A percentile compares a stretch with the other conserved stretches of the same genome.
phyloP scores from a whole-genome alignment of 2,888 invertebrate species.

The Nomada flava region DNA sequence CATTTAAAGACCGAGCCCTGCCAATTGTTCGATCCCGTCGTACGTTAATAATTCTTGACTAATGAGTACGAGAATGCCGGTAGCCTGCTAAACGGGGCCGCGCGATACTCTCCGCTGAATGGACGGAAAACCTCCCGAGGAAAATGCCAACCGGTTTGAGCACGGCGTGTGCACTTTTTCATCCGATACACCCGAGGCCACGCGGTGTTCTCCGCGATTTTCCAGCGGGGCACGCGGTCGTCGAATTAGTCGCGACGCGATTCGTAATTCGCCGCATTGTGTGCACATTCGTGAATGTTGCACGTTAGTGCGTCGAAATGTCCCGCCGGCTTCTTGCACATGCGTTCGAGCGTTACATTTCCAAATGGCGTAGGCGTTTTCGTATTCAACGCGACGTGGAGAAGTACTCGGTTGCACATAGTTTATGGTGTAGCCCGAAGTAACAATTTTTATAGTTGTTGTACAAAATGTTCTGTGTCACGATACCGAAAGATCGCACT shows the following conservation, averaged over 20 bases:
- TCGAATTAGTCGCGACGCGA: constrained; percentile 19
- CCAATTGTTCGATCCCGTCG: constrained; percentile 57
- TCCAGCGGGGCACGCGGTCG: constrained; percentile 3
- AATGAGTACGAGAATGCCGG: constrained; percentile 51
- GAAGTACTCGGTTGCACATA: no score
- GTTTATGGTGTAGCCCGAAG: no score
- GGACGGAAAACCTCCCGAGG: background rate
- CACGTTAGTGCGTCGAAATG: no score
- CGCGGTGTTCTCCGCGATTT: no score
- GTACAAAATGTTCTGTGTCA: no score
- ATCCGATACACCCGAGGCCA: background rate
- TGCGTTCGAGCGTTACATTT: no score
- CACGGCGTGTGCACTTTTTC: background rate
- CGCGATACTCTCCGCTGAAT: constrained; percentile 15
- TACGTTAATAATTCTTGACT: constrained; percentile 55
- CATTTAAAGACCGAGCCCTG: constrained; percentile 45
- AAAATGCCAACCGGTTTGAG: background rate
- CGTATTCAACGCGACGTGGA: no score
- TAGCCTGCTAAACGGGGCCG: background rate
- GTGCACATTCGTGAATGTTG: background rate
- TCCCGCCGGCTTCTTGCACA: no score
- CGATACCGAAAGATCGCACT: no score
- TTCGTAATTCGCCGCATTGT: constrained; percentile 20
- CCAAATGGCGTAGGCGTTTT: no score
- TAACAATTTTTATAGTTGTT: no score